Evolutionary conservation across 2,888 invertebrate genomes (phyloP).

Genomic region (Carpatolechia fugitivella): DNA sequence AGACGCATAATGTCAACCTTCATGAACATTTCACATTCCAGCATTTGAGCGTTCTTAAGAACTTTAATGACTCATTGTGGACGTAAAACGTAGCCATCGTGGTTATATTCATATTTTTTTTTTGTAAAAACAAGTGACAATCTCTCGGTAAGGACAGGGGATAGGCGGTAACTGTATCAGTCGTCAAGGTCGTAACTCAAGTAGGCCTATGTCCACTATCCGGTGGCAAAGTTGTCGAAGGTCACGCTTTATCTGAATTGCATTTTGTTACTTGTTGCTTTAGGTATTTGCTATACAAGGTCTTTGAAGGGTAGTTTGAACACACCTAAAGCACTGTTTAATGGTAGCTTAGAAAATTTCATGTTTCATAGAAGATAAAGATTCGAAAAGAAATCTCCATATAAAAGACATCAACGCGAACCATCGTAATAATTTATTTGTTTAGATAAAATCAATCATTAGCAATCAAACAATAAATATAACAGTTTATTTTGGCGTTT

Average conservation of each 20-base stretch:
- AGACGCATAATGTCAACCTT: background rate
- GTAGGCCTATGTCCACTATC: background rate
- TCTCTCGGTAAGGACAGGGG: background rate
- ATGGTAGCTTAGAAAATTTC: too few relatives aligned
- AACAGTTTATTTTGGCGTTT: too few relatives aligned
- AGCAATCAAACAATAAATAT: too few relatives aligned
- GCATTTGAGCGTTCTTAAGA: background rate
- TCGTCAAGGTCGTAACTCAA: background rate
- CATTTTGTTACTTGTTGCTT: background rate
- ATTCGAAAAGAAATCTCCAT: background rate
- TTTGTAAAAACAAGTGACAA: background rate
- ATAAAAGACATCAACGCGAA: background rate
- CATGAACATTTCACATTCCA: background rate
- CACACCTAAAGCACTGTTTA: background rate
- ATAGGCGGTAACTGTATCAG: background rate
- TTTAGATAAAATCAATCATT: too few relatives aligned
- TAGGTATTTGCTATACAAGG: background rate
- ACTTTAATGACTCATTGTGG: background rate
- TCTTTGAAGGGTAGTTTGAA: background rate
- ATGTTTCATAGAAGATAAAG: too few relatives aligned
- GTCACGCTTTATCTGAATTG: background rate
- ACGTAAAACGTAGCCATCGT: background rate
- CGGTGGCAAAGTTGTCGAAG: conserved; percentile 1
- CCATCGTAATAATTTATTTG: background rate
- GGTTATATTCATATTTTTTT: background rate